Base-by-base conservation (phyloP, 2,888 invertebrate species). In the Watsonalla cultraria region DNA sequence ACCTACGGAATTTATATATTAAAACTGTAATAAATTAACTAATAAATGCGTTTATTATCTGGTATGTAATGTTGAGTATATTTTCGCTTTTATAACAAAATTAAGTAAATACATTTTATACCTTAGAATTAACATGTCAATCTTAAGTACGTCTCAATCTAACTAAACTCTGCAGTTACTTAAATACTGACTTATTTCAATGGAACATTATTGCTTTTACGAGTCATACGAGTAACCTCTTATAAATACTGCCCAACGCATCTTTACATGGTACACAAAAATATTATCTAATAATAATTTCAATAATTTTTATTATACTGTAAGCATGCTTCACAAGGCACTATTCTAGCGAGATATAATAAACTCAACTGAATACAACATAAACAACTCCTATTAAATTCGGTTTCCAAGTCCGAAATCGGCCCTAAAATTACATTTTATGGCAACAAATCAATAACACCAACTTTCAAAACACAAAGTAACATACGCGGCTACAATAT, bases 251-350 rank as follows among this genome's bases (percentile, higher is more conserved):
- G 59, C 64, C 65, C 54, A 59, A 61, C 70, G 65, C 62, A 71
- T 73, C 72, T 80, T 78, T 77, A 77, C 74, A 75, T 68, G 56
- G 71, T 86, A 83, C 86, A 84, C 76, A 86, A 86, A 84, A 86
- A 86, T 87, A 85, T 75, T 69, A 77, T 75, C 78, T 75, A 80
- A 76, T 74, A 70, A 72, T 76, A 74, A 71, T 76, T 77, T 76
- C 76, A 76, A 70, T 78, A 76, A 71, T 70, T 73, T 72, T 68
- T 70, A 74, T 70, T 78, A 78, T 76, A 82, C 72, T 76, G 73
- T 86, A 89, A 89, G 90, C 90, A 88, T 89, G 87, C 89, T 76
- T 89, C 84, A 82, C 86, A 90, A 90, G 90, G 90, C 90, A 90
- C 90, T 90, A 90, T 84, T 78, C 90, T 90, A 90, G 87, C 85